These are phyloP conservation scores for Xestia sexstrigata DNA, from an alignment of 2,888 invertebrate species.

Conservation along the genomic window DNA sequence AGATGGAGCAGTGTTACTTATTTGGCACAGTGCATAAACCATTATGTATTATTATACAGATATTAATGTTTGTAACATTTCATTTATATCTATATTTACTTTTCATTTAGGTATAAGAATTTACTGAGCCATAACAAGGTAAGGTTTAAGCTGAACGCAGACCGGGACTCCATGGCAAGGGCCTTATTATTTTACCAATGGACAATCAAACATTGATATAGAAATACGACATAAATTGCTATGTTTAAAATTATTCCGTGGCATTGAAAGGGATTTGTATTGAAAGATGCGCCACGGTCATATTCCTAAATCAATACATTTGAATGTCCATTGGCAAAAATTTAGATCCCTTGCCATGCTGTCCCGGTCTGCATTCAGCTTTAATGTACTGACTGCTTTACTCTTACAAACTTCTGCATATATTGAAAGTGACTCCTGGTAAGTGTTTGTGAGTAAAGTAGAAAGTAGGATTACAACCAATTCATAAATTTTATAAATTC, in stretches of 20 bases:
- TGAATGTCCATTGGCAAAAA: too few species aligned
- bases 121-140: conserved; percentile 63
- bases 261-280: too few species aligned
- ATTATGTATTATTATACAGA: conserved; percentile 60
- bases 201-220: too few species aligned
- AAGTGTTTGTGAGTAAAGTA: conserved; percentile 53
- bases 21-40: conserved; percentile 76
- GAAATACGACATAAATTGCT: too few species aligned
- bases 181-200: too few species aligned
- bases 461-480: conserved; percentile 59
- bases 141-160: conserved; percentile 14
- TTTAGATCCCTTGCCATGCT: too few species aligned
- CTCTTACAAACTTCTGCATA: conserved; percentile 30
- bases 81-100: conserved; percentile 34
- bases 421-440: not conserved
- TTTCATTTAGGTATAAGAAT: conserved; percentile 19
- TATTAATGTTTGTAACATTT: conserved; percentile 59
- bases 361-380: too few species aligned
- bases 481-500: conserved; percentile 65
- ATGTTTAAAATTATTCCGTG: too few species aligned
- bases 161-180: too few species aligned
- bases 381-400: conserved; percentile 45
- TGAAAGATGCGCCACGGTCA: too few species aligned
- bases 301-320: too few species aligned
- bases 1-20: conserved; percentile 62